Conservation (phyloP, 2,797 vertebrate genomes). For the Sebastes taczanowskii region DNA sequence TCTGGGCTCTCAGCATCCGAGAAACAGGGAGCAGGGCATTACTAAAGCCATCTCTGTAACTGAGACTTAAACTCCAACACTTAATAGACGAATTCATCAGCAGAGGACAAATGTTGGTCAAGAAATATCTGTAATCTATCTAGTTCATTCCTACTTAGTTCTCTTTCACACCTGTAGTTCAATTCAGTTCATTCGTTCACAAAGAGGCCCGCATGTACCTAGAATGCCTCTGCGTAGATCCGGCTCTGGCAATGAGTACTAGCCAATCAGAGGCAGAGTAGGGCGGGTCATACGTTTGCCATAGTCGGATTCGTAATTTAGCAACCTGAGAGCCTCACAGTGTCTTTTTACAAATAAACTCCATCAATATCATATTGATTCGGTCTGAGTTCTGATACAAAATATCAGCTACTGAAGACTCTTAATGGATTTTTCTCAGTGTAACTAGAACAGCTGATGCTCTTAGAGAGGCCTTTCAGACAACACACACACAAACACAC, state of each 20-base stretch:
- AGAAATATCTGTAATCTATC: background rate
- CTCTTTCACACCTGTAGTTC: too few species aligned
- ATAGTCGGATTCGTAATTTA: background rate
- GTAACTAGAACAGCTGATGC: background rate
- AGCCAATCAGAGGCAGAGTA: background rate
- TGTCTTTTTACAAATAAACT: background rate
- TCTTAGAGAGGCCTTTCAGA: background rate
- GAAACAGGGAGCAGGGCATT: background rate
- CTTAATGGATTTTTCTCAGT: constrained; percentile 8
- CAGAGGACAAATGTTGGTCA: background rate
- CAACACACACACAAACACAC: background rate
- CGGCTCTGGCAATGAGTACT: background rate
- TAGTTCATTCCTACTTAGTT: background rate
- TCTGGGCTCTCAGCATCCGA: background rate
- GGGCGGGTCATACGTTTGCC: background rate
- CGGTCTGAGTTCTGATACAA: background rate
- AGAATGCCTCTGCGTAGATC: background rate
- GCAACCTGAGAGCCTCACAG: background rate
- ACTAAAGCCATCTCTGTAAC: background rate
- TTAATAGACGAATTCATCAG: background rate
- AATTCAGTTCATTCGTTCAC: too few species aligned
- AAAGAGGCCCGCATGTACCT: background rate
- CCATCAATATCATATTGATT: background rate
- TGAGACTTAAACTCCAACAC: background rate
- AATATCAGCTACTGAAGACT: background rate